Percentiles rank a stretch among this genome's conserved stretches.
Conservation (phyloP, 2,113 vertebrate genomes). For the Neodon shergylaensis region DNA sequence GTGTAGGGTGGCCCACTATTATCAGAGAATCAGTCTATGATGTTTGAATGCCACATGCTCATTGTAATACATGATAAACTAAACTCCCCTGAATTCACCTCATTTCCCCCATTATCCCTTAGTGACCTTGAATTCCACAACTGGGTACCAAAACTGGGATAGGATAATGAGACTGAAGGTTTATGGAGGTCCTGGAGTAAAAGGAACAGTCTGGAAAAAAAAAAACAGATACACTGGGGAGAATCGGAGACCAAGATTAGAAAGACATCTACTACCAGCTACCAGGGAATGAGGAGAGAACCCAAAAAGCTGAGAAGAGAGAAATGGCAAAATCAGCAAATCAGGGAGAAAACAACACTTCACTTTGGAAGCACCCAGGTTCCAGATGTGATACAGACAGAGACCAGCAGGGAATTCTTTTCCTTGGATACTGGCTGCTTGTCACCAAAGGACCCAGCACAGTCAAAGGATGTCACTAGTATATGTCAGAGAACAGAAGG, state of each 20-base stretch:
- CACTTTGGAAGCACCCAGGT: neutral
- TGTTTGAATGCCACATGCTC: neutral
- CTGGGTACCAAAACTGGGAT: neutral
- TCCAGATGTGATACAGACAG: neutral
- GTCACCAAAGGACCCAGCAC: neutral
- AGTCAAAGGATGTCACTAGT: neutral
- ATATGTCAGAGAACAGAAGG: neutral
- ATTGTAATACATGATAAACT: neutral
- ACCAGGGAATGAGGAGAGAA: neutral
- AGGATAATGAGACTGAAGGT: neutral
- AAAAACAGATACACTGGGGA: neutral
- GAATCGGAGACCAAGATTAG: neutral
- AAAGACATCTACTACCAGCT: neutral
- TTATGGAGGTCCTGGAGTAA: neutral
- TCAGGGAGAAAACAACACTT: accelerated
- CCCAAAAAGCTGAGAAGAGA: neutral
- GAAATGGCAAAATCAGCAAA: neutral
- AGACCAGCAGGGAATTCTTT: neutral
- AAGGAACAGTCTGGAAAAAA: neutral
- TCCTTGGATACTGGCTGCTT: neutral
- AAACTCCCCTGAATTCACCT: too few relatives aligned
- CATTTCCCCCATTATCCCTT: neutral
- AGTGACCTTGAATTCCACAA: neutral
- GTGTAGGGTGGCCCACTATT: neutral
- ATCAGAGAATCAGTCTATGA: neutral